These are phyloP conservation scores for Amiota mariae DNA, from an alignment of 2,888 invertebrate genomes.

Conservation along the genomic window DNA sequence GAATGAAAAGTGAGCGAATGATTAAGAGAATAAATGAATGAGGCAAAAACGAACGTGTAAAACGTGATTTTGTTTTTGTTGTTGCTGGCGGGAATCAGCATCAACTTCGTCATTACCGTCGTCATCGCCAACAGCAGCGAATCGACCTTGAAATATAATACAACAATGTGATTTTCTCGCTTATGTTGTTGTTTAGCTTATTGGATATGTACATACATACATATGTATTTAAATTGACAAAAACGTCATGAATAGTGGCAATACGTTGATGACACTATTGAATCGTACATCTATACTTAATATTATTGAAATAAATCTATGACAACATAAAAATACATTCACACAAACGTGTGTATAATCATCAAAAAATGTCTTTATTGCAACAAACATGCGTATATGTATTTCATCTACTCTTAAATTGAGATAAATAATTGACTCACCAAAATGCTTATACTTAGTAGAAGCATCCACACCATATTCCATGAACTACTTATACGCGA, in stretches of 20 bases:
- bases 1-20: constrained; percentile 35
- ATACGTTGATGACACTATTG: not conserved
- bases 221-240: constrained; percentile 18
- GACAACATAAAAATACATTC: not conserved
- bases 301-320: not conserved
- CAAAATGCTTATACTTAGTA: too few relatives aligned
- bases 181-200: constrained; percentile 7
- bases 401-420: too few relatives aligned
- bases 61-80: constrained; percentile 57
- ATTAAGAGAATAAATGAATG: constrained; percentile 30
- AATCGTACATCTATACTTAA: not conserved
- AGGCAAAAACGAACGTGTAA: constrained; percentile 49
- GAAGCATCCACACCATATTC: too few relatives aligned
- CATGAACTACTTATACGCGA: too few relatives aligned
- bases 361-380: too few relatives aligned
- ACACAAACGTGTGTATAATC: not conserved
- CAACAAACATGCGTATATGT: too few relatives aligned
- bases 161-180: constrained; percentile 25
- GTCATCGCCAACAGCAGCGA: not conserved
- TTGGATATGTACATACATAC: too few relatives aligned
- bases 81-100: not conserved
- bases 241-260: constrained; percentile 14
- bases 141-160: constrained; percentile 53
- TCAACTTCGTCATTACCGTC: not conserved
- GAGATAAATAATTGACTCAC: too few relatives aligned